Evolutionary conservation across 2,797 vertebrate genomes (phyloP), one percentile per base, ranked within the genome.

Genomic region (Rhynchotus rufescens): DNA sequence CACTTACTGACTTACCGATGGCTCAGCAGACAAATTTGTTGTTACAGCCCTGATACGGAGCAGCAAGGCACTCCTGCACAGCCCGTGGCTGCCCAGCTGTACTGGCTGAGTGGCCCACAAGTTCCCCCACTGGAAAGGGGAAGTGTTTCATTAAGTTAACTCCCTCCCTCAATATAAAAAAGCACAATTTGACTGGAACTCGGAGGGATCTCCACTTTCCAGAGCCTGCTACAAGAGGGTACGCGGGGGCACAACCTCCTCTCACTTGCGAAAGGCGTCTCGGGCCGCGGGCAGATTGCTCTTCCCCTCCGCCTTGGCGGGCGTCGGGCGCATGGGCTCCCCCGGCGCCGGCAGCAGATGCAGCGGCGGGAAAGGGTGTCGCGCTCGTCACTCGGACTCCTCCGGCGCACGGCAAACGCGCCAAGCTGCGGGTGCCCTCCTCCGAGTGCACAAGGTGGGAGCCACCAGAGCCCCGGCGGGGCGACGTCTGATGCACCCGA

Each of bases 301-400:
- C 38, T 77, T 22, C 40, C 47, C 34, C 56, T 60, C 49, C 14
- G 72, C 49, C 52, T 73, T 64, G n/a, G 80, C 0, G 16, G 44
- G 68, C 90, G 84, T 45, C 32, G 45, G 60, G 80, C 26, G 7
- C 12, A 85, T 3, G n/a, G 66, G 82, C 65, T 56, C 65, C 52
- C 65, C 44, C 25, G 42, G 19, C 74, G 49, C 57, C 68, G 82
- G 62, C 16, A 92, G 80, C 52, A 79, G 30, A 44, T 0, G 3
- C 77, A 86, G 67, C 10, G 74, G 30, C 88, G 0, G 0, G 44
- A 60, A 93, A 66, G 32, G 2, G 0, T 1, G 44, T 9, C 2
- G 2, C 54, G 36, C 0, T 0, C 47, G 40, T 20, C 69, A 83
- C 1, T 0, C 0, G 21, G 32, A 52, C 49, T 42, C 52, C 64